Percentiles rank a stretch among this genome's conserved stretches.
These are phyloP conservation scores for Ooceraea biroi DNA, from an alignment of 1,140 invertebrate species.

Conservation along the genomic window DNA sequence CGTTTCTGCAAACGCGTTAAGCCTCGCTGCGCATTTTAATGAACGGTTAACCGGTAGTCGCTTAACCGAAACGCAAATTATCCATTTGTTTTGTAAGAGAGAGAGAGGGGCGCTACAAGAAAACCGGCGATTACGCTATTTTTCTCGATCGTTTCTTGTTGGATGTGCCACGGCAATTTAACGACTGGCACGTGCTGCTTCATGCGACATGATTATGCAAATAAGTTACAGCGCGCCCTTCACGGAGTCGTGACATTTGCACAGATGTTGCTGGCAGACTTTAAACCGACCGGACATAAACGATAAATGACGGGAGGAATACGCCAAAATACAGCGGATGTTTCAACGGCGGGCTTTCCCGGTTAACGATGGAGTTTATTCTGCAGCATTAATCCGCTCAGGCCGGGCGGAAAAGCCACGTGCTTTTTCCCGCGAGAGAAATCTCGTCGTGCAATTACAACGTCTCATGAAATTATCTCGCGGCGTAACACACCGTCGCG, in stretches of 20 bases:
- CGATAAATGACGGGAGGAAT: not conserved
- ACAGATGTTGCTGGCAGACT: not conserved
- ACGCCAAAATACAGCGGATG: not conserved
- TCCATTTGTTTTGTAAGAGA: not conserved
- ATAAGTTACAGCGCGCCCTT: slow-evolving; percentile 5
- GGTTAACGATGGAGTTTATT: not conserved
- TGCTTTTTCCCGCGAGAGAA: too few relatives aligned
- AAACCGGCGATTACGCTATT: not conserved
- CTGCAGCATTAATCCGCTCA: too few relatives aligned
- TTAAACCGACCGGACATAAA: slow-evolving; percentile 7
- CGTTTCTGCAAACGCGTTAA: not conserved
- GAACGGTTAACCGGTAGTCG: not conserved
- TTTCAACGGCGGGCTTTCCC: not conserved
- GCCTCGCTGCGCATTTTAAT: not conserved
- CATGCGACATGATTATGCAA: slow-evolving; percentile 16
- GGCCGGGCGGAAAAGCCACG: too few relatives aligned
- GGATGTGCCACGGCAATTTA: not conserved
- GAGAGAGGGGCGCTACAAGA: not conserved
- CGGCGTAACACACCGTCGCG: too few relatives aligned
- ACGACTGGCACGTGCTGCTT: not conserved
- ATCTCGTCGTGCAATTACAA: too few relatives aligned
- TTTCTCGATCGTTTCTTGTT: not conserved
- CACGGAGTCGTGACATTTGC: not conserved
- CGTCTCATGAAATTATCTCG: too few relatives aligned
- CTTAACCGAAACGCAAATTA: not conserved